A percentile compares a stretch with the other conserved stretches of the same genome.
Conservation (phyloP, 2,113 vertebrate species). For the Dicaeum eximium region DNA sequence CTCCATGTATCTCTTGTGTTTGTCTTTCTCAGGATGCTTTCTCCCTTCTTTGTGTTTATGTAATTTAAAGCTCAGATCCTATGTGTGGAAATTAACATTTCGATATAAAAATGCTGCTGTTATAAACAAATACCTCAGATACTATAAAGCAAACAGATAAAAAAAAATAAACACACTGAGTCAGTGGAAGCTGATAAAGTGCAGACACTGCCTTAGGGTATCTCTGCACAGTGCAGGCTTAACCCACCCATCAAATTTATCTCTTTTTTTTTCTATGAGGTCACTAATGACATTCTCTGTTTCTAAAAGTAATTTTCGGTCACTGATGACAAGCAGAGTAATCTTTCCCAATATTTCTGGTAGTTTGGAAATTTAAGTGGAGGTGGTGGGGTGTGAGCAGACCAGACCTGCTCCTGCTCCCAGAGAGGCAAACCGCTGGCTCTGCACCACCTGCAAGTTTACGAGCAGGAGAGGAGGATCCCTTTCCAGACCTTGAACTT, state of each 20-base stretch:
- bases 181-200: slow-evolving; percentile 42
- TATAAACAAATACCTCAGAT: background rate
- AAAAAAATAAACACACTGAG: slow-evolving; percentile 41
- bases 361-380: background rate
- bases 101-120: background rate
- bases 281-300: slow-evolving; percentile 54
- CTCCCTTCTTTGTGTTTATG: background rate
- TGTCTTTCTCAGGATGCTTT: background rate
- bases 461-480: background rate
- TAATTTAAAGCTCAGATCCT: background rate
- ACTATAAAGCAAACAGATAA: slow-evolving; percentile 36
- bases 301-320: slow-evolving; percentile 67
- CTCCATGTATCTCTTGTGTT: background rate
- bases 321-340: slow-evolving; percentile 49
- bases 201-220: slow-evolving; percentile 23
- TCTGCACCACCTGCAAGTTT: background rate
- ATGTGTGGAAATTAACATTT: slow-evolving; percentile 4
- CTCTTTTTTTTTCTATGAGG: background rate
- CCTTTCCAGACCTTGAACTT: background rate
- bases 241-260: slow-evolving; percentile 41
- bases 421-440: fast-evolving
- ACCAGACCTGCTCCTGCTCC: background rate
- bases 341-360: slow-evolving; percentile 40
- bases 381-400: background rate
- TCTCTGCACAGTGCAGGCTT: slow-evolving; percentile 30